A percentile compares a stretch with the other conserved stretches of the same genome.
phyloP scores from a whole-genome alignment of 2,797 vertebrate genomes.

The Antrozous pallidus region DNA sequence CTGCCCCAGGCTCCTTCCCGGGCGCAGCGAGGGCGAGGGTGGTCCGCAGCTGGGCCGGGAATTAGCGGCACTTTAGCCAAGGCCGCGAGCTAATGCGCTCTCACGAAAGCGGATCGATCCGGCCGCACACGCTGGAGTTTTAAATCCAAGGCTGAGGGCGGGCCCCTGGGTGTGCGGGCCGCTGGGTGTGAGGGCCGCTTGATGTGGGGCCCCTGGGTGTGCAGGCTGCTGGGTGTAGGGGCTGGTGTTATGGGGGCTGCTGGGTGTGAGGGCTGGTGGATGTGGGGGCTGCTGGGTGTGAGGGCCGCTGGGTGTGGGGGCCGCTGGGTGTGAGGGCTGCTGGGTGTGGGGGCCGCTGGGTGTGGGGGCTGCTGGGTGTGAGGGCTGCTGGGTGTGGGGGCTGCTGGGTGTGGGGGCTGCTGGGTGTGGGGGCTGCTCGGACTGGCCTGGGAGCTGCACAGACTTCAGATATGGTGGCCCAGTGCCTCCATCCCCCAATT shows the following conservation, averaged over 20 bases:
- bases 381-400: too few relatives aligned
- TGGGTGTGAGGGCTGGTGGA: too few relatives aligned
- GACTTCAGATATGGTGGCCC: fast-evolving
- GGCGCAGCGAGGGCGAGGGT: neutral
- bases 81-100: neutral
- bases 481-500: fast-evolving
- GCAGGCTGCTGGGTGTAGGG: too few relatives aligned
- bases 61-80: neutral
- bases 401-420: too few relatives aligned
- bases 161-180: neutral
- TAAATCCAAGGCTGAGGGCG: neutral
- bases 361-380: too few relatives aligned
- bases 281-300: too few relatives aligned
- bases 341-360: too few relatives aligned
- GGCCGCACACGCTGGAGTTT: fast-evolving
- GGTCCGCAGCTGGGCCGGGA: slow-evolving; percentile 37
- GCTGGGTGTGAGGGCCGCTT: too few relatives aligned
- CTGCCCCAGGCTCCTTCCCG: neutral
- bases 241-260: too few relatives aligned
- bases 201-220: too few relatives aligned
- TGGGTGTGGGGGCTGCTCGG: neutral
- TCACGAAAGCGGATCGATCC: slow-evolving; percentile 44
- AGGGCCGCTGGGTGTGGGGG: too few relatives aligned
- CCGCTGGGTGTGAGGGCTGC: too few relatives aligned
- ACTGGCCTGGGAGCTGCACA: fast-evolving